phyloP scores from a whole-genome alignment of 2,797 vertebrate genomes.

The Gymnoscopelus braueri region DNA sequence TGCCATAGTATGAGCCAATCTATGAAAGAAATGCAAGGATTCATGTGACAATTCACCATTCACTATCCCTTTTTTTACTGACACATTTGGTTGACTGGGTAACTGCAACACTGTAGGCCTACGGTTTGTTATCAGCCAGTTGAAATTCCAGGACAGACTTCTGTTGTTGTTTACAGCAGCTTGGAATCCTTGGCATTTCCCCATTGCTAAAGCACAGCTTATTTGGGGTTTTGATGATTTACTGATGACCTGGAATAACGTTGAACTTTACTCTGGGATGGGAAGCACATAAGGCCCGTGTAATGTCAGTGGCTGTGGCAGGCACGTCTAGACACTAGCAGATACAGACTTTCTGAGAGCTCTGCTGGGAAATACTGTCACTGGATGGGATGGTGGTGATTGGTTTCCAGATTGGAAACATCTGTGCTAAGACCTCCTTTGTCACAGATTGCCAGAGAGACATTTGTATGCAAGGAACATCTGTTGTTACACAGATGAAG shows the following conservation, averaged over 20 bases:
- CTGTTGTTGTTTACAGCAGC: not conserved
- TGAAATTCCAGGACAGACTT: slow-evolving; percentile 4
- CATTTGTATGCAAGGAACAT: slow-evolving; percentile 51
- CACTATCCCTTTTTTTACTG: not conserved
- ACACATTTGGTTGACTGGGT: not conserved
- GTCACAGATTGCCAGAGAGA: slow-evolving; percentile 26
- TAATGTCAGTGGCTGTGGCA: slow-evolving; percentile 30
- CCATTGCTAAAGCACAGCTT: slow-evolving; percentile 21
- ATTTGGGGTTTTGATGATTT: slow-evolving; percentile 34
- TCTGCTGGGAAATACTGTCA: slow-evolving; percentile 25
- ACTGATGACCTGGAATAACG: slow-evolving; percentile 30
- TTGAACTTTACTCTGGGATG: slow-evolving; percentile 44
- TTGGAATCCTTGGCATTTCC: slow-evolving; percentile 5
- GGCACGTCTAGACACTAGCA: slow-evolving; percentile 48
- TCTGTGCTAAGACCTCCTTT: slow-evolving; percentile 49
- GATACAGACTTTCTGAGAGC: slow-evolving; percentile 35
- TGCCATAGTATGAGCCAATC: slow-evolving; percentile 98
- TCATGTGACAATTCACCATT: not conserved
- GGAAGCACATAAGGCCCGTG: slow-evolving; percentile 52
- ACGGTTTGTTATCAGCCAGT: not conserved
- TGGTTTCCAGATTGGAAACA: slow-evolving; percentile 61
- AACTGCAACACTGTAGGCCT: not conserved
- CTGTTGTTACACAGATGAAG: slow-evolving; percentile 51
- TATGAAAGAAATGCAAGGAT: slow-evolving; percentile 62
- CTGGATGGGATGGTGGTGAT: slow-evolving; percentile 40